Percentiles rank a stretch among this genome's conserved stretches.
These are phyloP conservation scores for Plutomurus gul DNA, from an alignment of 1,140 invertebrate species.

Conservation along the genomic window DNA sequence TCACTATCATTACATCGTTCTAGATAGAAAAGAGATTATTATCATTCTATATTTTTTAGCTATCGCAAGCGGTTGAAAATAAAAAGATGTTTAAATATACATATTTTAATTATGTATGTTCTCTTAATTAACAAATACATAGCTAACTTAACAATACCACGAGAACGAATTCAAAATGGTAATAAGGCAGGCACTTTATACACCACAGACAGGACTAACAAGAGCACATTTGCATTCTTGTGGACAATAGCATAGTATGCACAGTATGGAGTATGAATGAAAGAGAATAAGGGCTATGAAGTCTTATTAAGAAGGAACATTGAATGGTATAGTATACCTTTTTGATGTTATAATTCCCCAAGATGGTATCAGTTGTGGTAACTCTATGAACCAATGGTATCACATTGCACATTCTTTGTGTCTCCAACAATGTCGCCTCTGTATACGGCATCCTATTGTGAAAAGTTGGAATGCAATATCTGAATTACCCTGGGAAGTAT, in stretches of 20 bases:
- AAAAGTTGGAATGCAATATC: not conserved
- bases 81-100: too few species aligned
- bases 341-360: conserved; percentile 74
- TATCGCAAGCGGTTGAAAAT: not conserved
- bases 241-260: too few species aligned
- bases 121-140: too few species aligned
- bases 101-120: too few species aligned
- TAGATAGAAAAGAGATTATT: conserved; percentile 56
- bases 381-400: conserved; percentile 78
- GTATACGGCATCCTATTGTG: conserved; percentile 76
- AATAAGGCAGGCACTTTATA: too few species aligned
- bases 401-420: conserved; percentile 76
- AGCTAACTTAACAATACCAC: too few species aligned
- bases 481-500: not conserved
- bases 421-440: conserved; percentile 76
- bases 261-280: too few species aligned
- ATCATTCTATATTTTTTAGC: not conserved
- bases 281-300: too few species aligned
- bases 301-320: too few species aligned
- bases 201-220: too few species aligned
- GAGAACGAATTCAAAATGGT: too few species aligned
- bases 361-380: conserved; percentile 69
- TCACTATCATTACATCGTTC: conserved; percentile 80
- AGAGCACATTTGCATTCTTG: not conserved
- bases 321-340: conserved; percentile 69